phyloP scores from a whole-genome alignment of 2,797 vertebrate genomes.

The Gymnodraco acuticeps region DNA sequence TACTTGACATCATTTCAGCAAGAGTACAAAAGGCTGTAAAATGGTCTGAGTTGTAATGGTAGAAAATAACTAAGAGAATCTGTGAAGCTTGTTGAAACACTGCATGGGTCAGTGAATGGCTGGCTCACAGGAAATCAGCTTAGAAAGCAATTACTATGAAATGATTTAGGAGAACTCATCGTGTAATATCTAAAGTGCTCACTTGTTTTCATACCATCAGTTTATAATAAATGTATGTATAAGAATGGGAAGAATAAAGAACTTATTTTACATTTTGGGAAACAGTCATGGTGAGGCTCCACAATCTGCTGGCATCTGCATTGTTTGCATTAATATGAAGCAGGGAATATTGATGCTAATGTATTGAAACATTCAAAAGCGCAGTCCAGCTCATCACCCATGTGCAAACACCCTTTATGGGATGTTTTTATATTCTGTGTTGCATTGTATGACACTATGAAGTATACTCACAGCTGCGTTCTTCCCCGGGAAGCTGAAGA shows the following conservation, averaged over 20 bases:
- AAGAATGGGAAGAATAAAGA: background rate
- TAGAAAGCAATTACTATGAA: conserved; percentile 14
- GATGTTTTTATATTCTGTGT: background rate
- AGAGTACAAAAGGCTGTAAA: background rate
- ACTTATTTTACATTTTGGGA: background rate
- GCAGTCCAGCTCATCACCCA: background rate
- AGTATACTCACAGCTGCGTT: conserved; percentile 92
- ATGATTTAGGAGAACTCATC: conserved; percentile 21
- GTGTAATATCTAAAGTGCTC: background rate
- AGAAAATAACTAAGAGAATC: conserved; percentile 14
- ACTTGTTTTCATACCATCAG: conserved; percentile 5
- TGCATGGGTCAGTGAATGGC: conserved; percentile 18
- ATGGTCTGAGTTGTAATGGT: background rate
- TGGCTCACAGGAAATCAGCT: conserved; percentile 15
- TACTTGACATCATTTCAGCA: conserved; percentile 2
- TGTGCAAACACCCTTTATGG: background rate
- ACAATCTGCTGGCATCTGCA: background rate
- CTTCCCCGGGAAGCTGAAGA: conserved; percentile 99
- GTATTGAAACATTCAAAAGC: background rate
- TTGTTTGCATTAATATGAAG: background rate
- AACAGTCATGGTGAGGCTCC: background rate
- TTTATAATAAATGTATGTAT: conserved; percentile 1
- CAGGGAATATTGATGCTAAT: background rate
- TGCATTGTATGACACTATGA: background rate
- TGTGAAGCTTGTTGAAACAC: conserved; percentile 13